Base-by-base conservation (phyloP, 2,797 vertebrate species). In the Halcyon badia region DNA sequence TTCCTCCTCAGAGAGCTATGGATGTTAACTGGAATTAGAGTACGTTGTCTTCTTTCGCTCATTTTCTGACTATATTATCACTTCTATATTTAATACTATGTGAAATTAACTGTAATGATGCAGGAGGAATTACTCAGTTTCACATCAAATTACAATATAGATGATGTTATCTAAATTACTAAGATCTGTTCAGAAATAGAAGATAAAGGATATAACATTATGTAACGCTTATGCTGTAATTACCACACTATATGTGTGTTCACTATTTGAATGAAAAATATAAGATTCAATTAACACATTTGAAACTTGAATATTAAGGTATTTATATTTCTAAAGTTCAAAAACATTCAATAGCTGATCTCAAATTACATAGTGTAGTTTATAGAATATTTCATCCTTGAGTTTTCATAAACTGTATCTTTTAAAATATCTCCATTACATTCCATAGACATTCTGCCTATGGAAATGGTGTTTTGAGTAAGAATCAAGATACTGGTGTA, bases 51-150 rank as follows among this genome's bases (percentile, higher is more conserved):
- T 52, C 35, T 92, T 81, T 94, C 39, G 83, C 71, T 91, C 49
- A 57, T 82, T 97, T 85, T 79, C 80, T 82, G 49, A 86, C 49
- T 87, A 21, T 33, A 60, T 92, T 97, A 82, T 56, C 7, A 56
- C 48, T 89, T 89, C 83, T 66, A 69, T 57, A 33, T 57, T 88
- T 52, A 82, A 91, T n/a, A 16, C 35, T 78, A 87, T 58, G 58
- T 72, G 52, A 89, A 97, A 95, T 93, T 60, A 91, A 75, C 87
- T 61, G 46, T 64, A 96, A 96, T 46, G 83, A 89, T 70, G 68
- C 51, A 90, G 81, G 46, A 87, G 22, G 25, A 89, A 97, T 92
- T 89, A 85, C 61, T 86, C 56, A 90, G 49, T 28, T 77, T 96
- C 80, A 81, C 52, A 83, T 64, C 31, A 82, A 87, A 93, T 75